Conservation (phyloP, 2,113 vertebrate genomes). For the Oncorhynchus tshawytscha region DNA sequence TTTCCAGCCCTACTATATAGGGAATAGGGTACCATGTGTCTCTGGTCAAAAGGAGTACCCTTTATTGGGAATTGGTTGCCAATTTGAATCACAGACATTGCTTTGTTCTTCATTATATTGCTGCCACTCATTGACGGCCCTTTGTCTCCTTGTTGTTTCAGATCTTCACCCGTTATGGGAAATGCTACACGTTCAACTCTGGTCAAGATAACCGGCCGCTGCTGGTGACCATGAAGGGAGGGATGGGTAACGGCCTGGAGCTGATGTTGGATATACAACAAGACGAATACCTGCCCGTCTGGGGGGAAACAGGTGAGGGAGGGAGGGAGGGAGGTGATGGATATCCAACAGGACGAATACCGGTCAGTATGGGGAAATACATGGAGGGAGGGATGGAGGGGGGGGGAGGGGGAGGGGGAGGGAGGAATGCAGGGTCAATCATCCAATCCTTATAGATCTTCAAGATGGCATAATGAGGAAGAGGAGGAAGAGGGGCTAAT, state of each 20-base stretch:
- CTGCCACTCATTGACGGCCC: not conserved
- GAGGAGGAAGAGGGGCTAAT: too few species aligned
- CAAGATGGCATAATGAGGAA: too few species aligned
- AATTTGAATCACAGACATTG: not conserved
- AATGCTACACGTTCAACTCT: constrained; percentile 97
- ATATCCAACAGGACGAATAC: too few species aligned
- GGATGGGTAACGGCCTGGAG: constrained; percentile 95
- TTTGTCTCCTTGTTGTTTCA: constrained; percentile 57
- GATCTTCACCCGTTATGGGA: constrained; percentile 97
- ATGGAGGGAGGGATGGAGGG: too few species aligned
- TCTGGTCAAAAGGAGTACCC: too few species aligned
- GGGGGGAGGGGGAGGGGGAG: too few species aligned
- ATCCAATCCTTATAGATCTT: too few species aligned
- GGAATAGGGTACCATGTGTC: too few species aligned
- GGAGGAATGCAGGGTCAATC: too few species aligned
- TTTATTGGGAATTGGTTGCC: too few species aligned
- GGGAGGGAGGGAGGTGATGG: not conserved
- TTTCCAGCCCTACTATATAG: too few species aligned
- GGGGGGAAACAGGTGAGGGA: constrained; percentile 33
- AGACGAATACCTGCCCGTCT: not conserved
- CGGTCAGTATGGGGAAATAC: too few species aligned
- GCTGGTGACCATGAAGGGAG: constrained; percentile 91
- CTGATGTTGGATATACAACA: constrained; percentile 98
- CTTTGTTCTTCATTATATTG: not conserved
- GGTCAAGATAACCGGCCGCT: constrained; percentile 87